Conservation (phyloP, 2,888 invertebrate species). For the Auanema sp. region DNA sequence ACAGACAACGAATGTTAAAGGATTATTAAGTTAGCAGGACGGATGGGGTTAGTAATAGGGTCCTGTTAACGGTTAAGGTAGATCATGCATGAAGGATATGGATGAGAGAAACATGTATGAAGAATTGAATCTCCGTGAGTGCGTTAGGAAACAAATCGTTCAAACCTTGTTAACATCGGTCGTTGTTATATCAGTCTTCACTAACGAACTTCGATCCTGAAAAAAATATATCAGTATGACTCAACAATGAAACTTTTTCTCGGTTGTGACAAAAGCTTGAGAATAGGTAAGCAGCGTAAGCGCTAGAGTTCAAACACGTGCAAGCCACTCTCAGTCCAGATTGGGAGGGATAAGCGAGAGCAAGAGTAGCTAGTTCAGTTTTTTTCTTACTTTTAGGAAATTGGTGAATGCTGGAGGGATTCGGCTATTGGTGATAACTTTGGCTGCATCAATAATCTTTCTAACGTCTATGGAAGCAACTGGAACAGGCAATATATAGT, state of each 20-base stretch:
- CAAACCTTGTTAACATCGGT: no score
- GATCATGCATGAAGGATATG: no score
- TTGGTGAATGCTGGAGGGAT: neutral
- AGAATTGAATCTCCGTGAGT: no score
- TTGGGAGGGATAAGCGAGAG: slow-evolving; percentile 15
- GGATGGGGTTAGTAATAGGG: no score
- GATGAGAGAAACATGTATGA: no score
- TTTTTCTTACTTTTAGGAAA: slow-evolving; percentile 4
- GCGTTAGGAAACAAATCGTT: no score
- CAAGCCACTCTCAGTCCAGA: neutral
- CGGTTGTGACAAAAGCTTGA: neutral
- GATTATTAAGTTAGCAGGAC: no score
- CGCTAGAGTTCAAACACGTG: neutral
- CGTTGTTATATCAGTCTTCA: no score
- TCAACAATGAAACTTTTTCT: neutral
- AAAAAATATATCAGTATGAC: no score
- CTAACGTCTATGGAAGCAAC: slow-evolving; percentile 9
- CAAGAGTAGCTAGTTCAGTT: slow-evolving; percentile 20
- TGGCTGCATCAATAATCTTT: neutral
- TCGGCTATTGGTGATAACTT: slow-evolving; percentile 1
- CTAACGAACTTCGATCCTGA: no score
- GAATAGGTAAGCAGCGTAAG: neutral
- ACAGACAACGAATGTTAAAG: no score
- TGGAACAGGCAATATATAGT: slow-evolving; percentile 4
- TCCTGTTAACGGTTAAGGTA: no score